phyloP scores from a whole-genome alignment of 53 echinoderm and acorn worm species.

The Pentamera pediparva region DNA sequence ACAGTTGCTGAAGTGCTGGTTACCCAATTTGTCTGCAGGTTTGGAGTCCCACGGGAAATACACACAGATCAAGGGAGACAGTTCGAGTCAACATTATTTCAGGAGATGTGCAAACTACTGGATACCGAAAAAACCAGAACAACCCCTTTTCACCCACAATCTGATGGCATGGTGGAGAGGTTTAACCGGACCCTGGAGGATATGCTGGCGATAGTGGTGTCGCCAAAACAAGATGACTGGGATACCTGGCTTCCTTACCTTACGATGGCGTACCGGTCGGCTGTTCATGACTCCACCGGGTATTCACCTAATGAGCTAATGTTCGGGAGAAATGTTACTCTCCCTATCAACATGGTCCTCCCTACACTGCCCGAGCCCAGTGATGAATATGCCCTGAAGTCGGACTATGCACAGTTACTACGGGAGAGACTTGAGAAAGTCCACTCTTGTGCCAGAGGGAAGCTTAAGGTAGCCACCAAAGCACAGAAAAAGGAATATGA shows the following conservation, averaged over 20 bases:
- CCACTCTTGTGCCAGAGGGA: neutral
- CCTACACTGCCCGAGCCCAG: neutral
- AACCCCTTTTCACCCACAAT: constrained; percentile 40
- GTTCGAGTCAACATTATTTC: constrained; percentile 18
- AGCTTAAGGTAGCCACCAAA: neutral
- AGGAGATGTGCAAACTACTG: neutral
- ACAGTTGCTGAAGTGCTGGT: neutral
- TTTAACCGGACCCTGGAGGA: constrained; percentile 29
- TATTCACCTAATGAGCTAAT: constrained; percentile 35
- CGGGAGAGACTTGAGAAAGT: neutral
- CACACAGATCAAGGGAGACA: constrained; percentile 34
- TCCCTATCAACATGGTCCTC: constrained; percentile 34
- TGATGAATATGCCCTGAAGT: neutral
- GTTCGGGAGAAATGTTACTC: constrained; percentile 29
- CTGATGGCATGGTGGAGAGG: too few relatives aligned
- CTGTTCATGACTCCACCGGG: constrained; percentile 25
- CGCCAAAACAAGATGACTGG: constrained; percentile 12
- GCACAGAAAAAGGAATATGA: neutral
- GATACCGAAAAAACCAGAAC: constrained; percentile 27
- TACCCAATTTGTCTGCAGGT: neutral
- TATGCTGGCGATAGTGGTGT: constrained; percentile 7
- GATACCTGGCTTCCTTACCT: constrained; percentile 24
- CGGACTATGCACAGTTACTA: neutral
- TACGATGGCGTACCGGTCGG: constrained; percentile 43
- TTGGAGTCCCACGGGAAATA: neutral